Evolutionary conservation across 2,797 vertebrate species (phyloP).

Genomic region (Ictinia mississippiensis): DNA sequence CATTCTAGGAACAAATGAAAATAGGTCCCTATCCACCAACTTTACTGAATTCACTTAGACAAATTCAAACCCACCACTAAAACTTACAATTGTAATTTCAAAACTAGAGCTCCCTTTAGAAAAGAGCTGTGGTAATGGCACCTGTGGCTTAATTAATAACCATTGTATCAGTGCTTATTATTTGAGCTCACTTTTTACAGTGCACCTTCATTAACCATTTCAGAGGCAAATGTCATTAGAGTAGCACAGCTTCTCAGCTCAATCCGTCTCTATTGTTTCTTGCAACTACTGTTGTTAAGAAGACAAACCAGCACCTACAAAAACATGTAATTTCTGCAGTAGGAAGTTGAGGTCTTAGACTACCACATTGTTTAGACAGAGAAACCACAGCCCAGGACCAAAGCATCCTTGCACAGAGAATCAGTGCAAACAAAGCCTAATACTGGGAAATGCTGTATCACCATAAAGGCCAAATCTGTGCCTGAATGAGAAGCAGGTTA

Average conservation of each 20-base stretch:
- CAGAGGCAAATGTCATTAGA: background rate
- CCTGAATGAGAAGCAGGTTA: background rate
- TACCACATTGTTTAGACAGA: background rate
- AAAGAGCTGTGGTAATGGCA: background rate
- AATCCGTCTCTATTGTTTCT: background rate
- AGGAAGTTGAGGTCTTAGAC: conserved; percentile 27
- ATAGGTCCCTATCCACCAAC: background rate
- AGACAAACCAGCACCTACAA: background rate
- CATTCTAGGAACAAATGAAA: background rate
- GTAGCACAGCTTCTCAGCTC: background rate
- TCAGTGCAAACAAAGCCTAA: background rate
- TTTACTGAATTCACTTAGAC: background rate
- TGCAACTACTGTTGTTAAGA: background rate
- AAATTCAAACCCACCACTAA: background rate
- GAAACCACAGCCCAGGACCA: conserved; percentile 3
- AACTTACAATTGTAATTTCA: background rate
- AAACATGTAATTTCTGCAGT: background rate
- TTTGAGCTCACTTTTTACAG: background rate
- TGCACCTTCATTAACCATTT: background rate
- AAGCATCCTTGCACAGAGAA: background rate
- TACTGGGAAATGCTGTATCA: background rate
- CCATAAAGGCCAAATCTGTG: background rate
- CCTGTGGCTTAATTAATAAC: background rate
- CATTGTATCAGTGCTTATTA: background rate
- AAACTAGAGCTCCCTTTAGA: background rate